Conservation (phyloP, 1,140 invertebrate species). For the Heliothis subflexa region DNA sequence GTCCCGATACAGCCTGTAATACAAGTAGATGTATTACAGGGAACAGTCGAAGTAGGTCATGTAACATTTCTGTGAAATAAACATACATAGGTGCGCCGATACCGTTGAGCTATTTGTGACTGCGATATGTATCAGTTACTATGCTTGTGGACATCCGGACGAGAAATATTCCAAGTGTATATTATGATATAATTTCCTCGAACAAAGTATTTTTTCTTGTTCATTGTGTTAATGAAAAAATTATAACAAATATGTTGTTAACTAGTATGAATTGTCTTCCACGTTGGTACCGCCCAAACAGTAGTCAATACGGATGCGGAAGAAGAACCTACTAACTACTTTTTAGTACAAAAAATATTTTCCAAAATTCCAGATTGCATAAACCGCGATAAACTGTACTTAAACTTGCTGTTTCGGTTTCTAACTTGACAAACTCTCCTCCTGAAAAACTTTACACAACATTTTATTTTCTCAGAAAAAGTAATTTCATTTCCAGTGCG, state of each 20-base stretch:
- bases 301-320: too few species aligned
- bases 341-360: background rate
- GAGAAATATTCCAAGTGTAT: background rate
- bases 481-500: conserved; percentile 15
- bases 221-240: too few species aligned
- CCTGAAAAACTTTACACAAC: conserved; percentile 27
- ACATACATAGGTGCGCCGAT: background rate
- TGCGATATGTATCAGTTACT: background rate
- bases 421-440: conserved; percentile 13
- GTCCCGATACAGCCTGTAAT: conserved; percentile 5
- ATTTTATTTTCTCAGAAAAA: conserved; percentile 13
- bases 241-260: too few species aligned
- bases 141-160: background rate
- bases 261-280: too few species aligned
- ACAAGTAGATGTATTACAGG: conserved; percentile 9
- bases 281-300: too few species aligned
- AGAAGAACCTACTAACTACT: too few species aligned
- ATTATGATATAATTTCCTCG: too few species aligned
- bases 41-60: conserved; percentile 10
- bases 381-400: background rate
- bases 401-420: background rate
- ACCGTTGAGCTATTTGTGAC: background rate
- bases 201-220: too few species aligned
- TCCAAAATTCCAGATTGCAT: background rate
- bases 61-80: background rate